Percentiles rank a stretch among this genome's conserved stretches.
phyloP scores from a whole-genome alignment of 1,140 invertebrate genomes.

The Camponotus pennsylvanicus region DNA sequence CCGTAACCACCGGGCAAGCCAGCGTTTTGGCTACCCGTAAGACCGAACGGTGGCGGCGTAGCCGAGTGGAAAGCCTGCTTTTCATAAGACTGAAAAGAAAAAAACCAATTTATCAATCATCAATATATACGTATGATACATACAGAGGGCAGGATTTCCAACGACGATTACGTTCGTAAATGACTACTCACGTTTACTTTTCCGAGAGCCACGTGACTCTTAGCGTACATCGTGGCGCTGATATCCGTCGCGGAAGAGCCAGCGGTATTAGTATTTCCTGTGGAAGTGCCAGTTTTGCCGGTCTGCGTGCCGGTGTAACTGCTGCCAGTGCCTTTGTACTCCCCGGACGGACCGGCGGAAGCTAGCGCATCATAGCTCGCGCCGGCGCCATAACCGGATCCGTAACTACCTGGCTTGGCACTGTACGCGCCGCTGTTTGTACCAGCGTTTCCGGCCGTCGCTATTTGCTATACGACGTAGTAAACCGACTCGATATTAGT shows the following conservation, averaged over 20 bases:
- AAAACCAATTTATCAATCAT: conserved; percentile 1
- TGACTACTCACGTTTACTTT: conserved; percentile 90
- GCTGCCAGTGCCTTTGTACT: conserved; percentile 83
- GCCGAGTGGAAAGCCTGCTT: conserved; percentile 94
- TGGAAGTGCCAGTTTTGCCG: conserved; percentile 84
- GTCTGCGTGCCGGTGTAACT: conserved; percentile 84
- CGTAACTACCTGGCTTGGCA: conserved; percentile 89
- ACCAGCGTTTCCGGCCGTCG: conserved; percentile 88
- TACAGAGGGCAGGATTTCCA: not conserved
- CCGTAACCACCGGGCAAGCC: conserved; percentile 90
- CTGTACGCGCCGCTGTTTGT: conserved; percentile 89
- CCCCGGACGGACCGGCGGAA: conserved; percentile 86
- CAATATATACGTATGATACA: not conserved
- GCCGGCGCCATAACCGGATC: conserved; percentile 88
- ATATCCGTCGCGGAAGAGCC: conserved; percentile 88
- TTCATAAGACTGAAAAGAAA: conserved; percentile 90
- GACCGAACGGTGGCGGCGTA: conserved; percentile 93
- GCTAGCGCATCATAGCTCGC: conserved; percentile 89
- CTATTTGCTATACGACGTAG: conserved; percentile 87
- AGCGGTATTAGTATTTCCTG: conserved; percentile 85
- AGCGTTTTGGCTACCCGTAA: conserved; percentile 91
- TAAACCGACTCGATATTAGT: conserved; percentile 49
- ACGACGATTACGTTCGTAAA: not conserved
- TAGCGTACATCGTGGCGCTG: conserved; percentile 90
- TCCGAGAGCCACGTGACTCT: conserved; percentile 90